Evolutionary conservation across 2,888 invertebrate genomes (phyloP).

Genomic region (Amphiduros pacificus): DNA sequence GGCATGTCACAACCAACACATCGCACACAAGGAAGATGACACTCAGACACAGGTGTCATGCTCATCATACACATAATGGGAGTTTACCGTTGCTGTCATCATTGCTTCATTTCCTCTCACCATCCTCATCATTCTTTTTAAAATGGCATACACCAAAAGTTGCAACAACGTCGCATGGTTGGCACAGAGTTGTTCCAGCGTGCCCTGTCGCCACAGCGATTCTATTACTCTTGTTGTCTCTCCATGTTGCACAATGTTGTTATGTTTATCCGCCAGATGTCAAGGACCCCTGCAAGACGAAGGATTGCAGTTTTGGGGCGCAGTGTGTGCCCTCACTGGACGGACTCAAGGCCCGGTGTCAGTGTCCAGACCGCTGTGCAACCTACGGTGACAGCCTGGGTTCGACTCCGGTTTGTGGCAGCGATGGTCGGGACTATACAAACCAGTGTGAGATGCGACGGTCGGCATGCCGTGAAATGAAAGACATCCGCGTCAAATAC

Average conservation of each 20-base stretch:
- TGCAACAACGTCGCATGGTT: too few species aligned
- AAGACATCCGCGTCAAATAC: constrained; percentile 59
- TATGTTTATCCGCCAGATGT: constrained; percentile 68
- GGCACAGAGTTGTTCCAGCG: too few species aligned
- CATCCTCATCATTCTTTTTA: too few species aligned
- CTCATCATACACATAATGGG: too few species aligned
- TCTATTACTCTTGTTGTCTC: too few species aligned
- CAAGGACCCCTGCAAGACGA: constrained; percentile 73
- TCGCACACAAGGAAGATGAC: too few species aligned
- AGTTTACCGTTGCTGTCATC: too few species aligned
- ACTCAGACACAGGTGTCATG: too few species aligned
- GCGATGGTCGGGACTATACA: constrained; percentile 61
- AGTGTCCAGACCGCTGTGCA: constrained; percentile 78
- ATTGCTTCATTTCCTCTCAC: too few species aligned
- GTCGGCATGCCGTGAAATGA: constrained; percentile 58
- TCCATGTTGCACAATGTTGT: constrained; percentile 57
- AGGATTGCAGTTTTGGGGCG: constrained; percentile 72
- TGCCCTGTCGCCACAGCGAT: too few species aligned
- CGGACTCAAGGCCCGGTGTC: constrained; percentile 74
- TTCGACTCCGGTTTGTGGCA: constrained; percentile 78
- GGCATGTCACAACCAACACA: too few species aligned
- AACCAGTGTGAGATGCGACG: constrained; percentile 58
- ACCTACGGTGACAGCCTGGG: constrained; percentile 82
- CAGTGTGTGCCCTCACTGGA: constrained; percentile 69
- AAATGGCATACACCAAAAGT: too few species aligned